A percentile compares a stretch with the other conserved stretches of the same genome.
Evolutionary conservation across 2,113 vertebrate genomes (phyloP).

Genomic region (Amazona vittata): DNA sequence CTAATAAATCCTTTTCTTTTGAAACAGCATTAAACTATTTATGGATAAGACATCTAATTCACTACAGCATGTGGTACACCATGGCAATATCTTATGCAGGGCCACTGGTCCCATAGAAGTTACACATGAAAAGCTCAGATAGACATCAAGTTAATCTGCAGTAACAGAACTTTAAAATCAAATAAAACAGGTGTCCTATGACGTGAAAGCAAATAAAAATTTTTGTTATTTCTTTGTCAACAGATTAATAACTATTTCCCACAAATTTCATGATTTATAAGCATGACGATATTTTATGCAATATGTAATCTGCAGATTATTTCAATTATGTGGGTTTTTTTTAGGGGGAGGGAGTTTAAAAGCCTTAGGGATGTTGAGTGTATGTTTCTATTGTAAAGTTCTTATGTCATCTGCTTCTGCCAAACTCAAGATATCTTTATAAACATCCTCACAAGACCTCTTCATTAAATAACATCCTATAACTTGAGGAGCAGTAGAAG

Average conservation of each 20-base stretch:
- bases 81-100: not conserved
- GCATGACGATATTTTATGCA: not conserved
- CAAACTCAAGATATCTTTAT: not conserved
- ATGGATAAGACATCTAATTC: not conserved
- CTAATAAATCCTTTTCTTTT: not conserved
- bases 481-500: not conserved
- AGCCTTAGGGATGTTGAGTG: not conserved
- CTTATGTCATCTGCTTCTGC: not conserved
- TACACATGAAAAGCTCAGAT: not conserved
- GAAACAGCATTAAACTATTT: not conserved
- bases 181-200: not conserved
- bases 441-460: slow-evolving; percentile 21
- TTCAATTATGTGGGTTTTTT: not conserved
- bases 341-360: not conserved
- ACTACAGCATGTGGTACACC: not conserved
- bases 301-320: not conserved
- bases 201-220: not conserved
- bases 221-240: not conserved
- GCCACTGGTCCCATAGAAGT: not conserved
- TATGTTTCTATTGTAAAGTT: not conserved
- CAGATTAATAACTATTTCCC: not conserved
- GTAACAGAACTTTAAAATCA: not conserved
- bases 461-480: not conserved
- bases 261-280: not conserved
- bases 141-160: not conserved